Evolutionary conservation across 2,113 vertebrate species (phyloP).

Genomic region (Stictonetta naevosa): DNA sequence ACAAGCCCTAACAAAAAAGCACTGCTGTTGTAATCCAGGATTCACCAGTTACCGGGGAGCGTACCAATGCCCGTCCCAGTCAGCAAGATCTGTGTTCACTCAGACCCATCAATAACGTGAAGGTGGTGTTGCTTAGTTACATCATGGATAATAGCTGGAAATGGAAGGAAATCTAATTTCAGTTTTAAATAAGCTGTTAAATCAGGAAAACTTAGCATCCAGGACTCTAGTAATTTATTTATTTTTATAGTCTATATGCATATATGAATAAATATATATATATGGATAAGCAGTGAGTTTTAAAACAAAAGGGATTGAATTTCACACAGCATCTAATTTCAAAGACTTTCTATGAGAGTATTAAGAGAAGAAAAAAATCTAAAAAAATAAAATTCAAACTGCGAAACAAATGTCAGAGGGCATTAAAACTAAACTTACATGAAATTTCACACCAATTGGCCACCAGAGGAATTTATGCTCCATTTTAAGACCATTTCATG

Average conservation of each 20-base stretch:
- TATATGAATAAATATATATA: not conserved
- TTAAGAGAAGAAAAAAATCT: not conserved
- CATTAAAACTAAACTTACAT: not conserved
- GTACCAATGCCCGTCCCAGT: not conserved
- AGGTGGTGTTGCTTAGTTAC: not conserved
- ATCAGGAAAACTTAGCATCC: not conserved
- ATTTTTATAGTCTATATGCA: not conserved
- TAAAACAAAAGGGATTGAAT: not conserved
- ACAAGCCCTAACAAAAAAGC: not conserved
- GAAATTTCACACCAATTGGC: slow-evolving; percentile 18
- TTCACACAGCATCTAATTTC: slow-evolving; percentile 12
- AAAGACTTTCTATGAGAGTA: not conserved
- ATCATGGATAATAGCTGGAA: not conserved
- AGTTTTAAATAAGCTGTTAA: slow-evolving; percentile 8
- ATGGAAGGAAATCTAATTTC: slow-evolving; percentile 14
- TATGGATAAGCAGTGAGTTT: not conserved
- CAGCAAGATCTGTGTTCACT: not conserved
- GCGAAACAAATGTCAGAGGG: slow-evolving; percentile 13
- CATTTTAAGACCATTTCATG: not conserved
- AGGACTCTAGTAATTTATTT: not conserved
- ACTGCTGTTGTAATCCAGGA: not conserved
- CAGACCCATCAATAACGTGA: not conserved
- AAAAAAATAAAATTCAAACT: not conserved
- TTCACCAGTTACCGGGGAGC: not conserved
- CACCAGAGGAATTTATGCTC: not conserved